These are phyloP conservation scores for Odontocolon sp. DNA, from an alignment of 2,888 invertebrate species.

Conservation along the genomic window DNA sequence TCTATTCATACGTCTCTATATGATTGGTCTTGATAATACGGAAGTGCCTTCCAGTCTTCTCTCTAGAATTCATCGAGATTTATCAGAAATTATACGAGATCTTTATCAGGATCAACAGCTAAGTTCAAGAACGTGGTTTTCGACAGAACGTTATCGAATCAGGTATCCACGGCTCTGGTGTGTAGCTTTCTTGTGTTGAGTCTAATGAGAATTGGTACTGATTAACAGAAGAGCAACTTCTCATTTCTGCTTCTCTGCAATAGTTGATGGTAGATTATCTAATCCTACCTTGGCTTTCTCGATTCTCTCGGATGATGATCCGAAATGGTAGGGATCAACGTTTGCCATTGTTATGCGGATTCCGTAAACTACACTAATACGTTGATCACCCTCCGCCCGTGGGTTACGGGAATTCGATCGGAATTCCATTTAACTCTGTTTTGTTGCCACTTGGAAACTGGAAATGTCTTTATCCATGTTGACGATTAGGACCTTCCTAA, in stretches of 20 bases:
- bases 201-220: slow-evolving; percentile 12
- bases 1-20: too few species aligned
- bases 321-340: slow-evolving; percentile 23
- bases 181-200: too few species aligned
- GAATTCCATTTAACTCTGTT: slow-evolving; percentile 18
- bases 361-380: slow-evolving; percentile 23
- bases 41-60: too few species aligned
- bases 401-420: slow-evolving; percentile 16
- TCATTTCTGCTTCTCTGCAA: slow-evolving; percentile 3
- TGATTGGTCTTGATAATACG: too few species aligned
- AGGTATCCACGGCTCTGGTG: too few species aligned
- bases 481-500: not conserved
- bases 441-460: slow-evolving; percentile 23
- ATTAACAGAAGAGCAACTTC: slow-evolving; percentile 18
- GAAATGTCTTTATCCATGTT: slow-evolving; percentile 11
- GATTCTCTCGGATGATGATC: slow-evolving; percentile 25
- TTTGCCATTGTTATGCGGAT: slow-evolving; percentile 31
- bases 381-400: not conserved
- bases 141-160: too few species aligned
- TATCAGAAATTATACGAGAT: too few species aligned
- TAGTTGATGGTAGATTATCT: slow-evolving; percentile 7
- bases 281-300: not conserved
- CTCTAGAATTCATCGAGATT: too few species aligned
- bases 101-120: too few species aligned
- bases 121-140: too few species aligned